These are phyloP conservation scores for Apoderus coryli DNA, from an alignment of 2,888 invertebrate species.

Conservation along the genomic window DNA sequence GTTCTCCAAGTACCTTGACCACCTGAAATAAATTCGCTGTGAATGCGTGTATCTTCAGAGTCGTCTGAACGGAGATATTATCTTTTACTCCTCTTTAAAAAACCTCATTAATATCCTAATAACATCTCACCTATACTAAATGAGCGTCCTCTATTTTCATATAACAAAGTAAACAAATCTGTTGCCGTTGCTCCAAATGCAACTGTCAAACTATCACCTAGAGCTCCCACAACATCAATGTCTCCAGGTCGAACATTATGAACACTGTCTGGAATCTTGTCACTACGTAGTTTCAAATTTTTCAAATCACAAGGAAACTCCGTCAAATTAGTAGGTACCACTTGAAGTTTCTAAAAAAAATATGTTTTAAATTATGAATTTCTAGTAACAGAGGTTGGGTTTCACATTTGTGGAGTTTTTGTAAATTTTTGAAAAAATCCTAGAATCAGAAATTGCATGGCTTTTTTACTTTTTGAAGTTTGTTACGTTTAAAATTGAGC, in stretches of 20 bases:
- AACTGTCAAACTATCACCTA: slow-evolving; percentile 56
- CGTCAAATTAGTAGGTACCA: slow-evolving; percentile 2
- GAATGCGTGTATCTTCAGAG: too few species aligned
- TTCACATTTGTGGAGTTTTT: too few species aligned
- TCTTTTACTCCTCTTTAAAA: too few species aligned
- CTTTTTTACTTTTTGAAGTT: too few species aligned
- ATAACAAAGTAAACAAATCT: slow-evolving; percentile 10
- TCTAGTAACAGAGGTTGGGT: too few species aligned
- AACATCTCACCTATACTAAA: slow-evolving; percentile 21
- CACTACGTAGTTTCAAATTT: slow-evolving; percentile 22
- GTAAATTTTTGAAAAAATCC: too few species aligned
- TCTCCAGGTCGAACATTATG: slow-evolving; percentile 51
- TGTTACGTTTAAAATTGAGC: too few species aligned
- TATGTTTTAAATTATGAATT: not conserved
- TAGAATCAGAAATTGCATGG: too few species aligned
- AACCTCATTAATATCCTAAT: too few species aligned
- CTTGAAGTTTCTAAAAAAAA: slow-evolving; percentile 13
- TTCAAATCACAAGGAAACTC: slow-evolving; percentile 40
- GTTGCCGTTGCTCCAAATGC: slow-evolving; percentile 48
- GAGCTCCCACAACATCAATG: slow-evolving; percentile 52
- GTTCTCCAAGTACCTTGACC: slow-evolving; percentile 39
- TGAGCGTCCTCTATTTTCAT: slow-evolving; percentile 22
- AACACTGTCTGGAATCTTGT: slow-evolving; percentile 40
- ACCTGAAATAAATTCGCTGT: slow-evolving; percentile 31
- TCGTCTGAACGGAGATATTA: too few species aligned